Evolutionary conservation across 2,797 vertebrate species (phyloP).

Genomic region (Huso huso): DNA sequence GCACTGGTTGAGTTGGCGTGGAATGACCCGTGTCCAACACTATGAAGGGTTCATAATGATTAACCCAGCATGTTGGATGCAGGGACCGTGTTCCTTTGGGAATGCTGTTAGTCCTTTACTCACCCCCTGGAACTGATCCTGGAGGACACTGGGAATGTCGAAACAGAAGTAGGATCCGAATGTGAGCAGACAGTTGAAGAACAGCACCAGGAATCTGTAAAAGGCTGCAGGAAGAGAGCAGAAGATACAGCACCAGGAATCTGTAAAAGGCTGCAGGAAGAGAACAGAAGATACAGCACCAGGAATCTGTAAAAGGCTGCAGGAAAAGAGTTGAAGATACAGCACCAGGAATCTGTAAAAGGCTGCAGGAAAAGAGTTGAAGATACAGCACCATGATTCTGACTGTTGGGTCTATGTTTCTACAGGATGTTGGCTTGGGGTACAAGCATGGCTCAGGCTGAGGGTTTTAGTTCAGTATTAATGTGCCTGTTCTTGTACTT

Average conservation of each 20-base stretch:
- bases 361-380: constrained; percentile 53
- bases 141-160: constrained; percentile 70
- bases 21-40: not conserved
- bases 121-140: constrained; percentile 74
- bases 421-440: too few relatives aligned
- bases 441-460: too few relatives aligned
- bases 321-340: not conserved
- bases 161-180: constrained; percentile 77
- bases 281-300: constrained; percentile 71
- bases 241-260: constrained; percentile 61
- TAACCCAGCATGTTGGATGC: not conserved
- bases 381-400: constrained; percentile 72
- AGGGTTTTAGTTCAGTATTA: too few relatives aligned
- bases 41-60: not conserved
- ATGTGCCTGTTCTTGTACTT: too few relatives aligned
- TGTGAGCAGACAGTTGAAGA: constrained; percentile 73
- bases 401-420: not conserved
- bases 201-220: constrained; percentile 69
- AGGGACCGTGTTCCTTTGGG: not conserved
- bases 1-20: too few relatives aligned
- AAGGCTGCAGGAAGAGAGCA: constrained; percentile 39
- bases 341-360: constrained; percentile 26
- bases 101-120: constrained; percentile 18
- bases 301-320: constrained; percentile 66
- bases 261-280: constrained; percentile 22